These are phyloP conservation scores for Trachelus tabidus DNA, from an alignment of 2,888 invertebrate genomes.

Conservation along the genomic window DNA sequence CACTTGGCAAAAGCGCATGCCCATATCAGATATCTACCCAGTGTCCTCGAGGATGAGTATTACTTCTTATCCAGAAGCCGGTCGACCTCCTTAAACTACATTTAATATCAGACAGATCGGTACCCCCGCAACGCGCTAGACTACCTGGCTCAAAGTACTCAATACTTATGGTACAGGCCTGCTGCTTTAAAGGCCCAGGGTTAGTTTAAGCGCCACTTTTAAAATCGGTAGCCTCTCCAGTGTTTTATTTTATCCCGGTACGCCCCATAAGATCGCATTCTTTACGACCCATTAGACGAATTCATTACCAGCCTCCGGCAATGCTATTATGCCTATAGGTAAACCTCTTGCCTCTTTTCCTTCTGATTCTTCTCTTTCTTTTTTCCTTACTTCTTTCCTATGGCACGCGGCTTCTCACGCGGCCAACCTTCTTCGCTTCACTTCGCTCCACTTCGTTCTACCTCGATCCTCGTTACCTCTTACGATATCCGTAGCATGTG, in stretches of 20 bases:
- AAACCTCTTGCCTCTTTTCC: constrained; percentile 47
- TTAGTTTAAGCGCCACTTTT: constrained; percentile 53
- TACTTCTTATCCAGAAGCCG: not conserved
- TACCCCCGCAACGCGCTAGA: not conserved
- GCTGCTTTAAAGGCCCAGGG: constrained; percentile 37
- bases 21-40: not conserved
- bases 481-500: not conserved
- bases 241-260: constrained; percentile 63
- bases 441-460: constrained; percentile 12
- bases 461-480: not conserved
- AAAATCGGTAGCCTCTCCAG: constrained; percentile 59
- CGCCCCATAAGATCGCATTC: constrained; percentile 66
- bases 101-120: not conserved
- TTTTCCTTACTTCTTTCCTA: constrained; percentile 27
- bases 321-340: constrained; percentile 43
- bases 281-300: constrained; percentile 67
- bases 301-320: constrained; percentile 63
- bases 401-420: constrained; percentile 13
- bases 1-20: not conserved
- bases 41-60: not conserved
- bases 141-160: not conserved
- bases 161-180: not conserved
- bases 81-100: not conserved
- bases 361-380: constrained; percentile 26
- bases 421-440: constrained; percentile 1